Percentiles rank a stretch among this genome's conserved stretches.
Evolutionary conservation across 2,113 vertebrate genomes (phyloP).

Genomic region (Neolamprologus brichardi): DNA sequence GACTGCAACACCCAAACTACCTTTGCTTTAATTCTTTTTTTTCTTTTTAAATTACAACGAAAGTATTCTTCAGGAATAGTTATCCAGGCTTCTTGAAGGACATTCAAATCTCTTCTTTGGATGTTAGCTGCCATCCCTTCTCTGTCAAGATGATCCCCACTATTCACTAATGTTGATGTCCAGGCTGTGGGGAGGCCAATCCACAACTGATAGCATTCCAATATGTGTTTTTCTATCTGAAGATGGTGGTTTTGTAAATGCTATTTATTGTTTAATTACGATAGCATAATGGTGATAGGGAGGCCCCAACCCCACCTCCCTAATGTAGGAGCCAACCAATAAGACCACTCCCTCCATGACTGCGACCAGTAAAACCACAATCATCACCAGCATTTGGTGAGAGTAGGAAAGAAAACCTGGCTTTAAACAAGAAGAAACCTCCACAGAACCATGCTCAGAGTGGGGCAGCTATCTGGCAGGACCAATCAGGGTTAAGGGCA

Average conservation of each 20-base stretch:
- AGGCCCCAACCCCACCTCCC: not conserved
- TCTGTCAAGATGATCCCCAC: not conserved
- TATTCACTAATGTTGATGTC: not conserved
- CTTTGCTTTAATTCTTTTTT: not conserved
- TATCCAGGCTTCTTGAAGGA: not conserved
- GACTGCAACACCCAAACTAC: not conserved
- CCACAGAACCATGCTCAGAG: not conserved
- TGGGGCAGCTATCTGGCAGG: not conserved
- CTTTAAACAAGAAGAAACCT: not conserved
- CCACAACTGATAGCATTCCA: not conserved
- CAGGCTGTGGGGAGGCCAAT: not conserved
- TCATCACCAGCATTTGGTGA: not conserved
- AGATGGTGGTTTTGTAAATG: not conserved
- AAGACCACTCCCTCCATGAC: not conserved
- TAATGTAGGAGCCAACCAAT: not conserved
- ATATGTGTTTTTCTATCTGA: not conserved
- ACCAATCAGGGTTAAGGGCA: not conserved
- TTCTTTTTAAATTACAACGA: rapidly evolving
- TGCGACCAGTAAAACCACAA: not conserved
- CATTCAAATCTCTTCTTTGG: not conserved
- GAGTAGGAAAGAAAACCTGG: not conserved
- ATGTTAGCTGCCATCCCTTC: not conserved
- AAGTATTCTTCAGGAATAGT: not conserved
- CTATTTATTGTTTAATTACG: not conserved
- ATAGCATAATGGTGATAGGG: not conserved